phyloP scores from a whole-genome alignment of 2,113 vertebrate genomes.

The Silurus meridionalis region DNA sequence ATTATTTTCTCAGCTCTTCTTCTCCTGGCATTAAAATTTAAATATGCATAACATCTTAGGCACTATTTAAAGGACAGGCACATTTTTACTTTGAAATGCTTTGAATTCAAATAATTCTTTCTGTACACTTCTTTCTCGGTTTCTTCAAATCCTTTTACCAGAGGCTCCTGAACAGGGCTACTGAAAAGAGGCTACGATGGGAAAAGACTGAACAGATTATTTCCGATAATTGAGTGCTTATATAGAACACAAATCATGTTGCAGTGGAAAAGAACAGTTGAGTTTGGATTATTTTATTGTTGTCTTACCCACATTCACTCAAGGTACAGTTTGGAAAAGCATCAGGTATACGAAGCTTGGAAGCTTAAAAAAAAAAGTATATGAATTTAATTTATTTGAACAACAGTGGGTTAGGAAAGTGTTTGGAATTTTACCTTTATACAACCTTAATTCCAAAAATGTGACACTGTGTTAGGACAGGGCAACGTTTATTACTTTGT shows the following conservation, averaged over 20 bases:
- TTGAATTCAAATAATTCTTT: not conserved
- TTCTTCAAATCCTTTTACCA: not conserved
- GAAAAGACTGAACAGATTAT: not conserved
- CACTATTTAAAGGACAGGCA: not conserved
- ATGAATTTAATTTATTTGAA: not conserved
- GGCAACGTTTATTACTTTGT: too few relatives aligned
- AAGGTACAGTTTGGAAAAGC: too few relatives aligned
- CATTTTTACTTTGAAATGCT: not conserved
- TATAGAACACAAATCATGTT: slow-evolving; percentile 10
- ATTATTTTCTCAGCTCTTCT: not conserved
- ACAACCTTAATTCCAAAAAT: too few relatives aligned
- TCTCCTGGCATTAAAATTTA: not conserved
- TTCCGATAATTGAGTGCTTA: slow-evolving; percentile 20
- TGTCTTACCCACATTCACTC: too few relatives aligned
- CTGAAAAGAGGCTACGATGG: not conserved
- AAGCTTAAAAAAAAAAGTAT: too few relatives aligned
- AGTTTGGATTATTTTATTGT: not conserved
- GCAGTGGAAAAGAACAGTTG: not conserved
- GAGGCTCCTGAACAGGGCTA: not conserved
- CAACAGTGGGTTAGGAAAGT: not conserved
- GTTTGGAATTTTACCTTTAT: not conserved
- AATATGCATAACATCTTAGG: not conserved
- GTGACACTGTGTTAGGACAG: too few relatives aligned
- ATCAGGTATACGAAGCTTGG: too few relatives aligned
- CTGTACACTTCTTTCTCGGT: not conserved